A percentile compares a stretch with the other conserved stretches of the same genome.
These are phyloP conservation scores for Epistrophe eligans DNA, from an alignment of 2,888 invertebrate genomes.

Conservation along the genomic window DNA sequence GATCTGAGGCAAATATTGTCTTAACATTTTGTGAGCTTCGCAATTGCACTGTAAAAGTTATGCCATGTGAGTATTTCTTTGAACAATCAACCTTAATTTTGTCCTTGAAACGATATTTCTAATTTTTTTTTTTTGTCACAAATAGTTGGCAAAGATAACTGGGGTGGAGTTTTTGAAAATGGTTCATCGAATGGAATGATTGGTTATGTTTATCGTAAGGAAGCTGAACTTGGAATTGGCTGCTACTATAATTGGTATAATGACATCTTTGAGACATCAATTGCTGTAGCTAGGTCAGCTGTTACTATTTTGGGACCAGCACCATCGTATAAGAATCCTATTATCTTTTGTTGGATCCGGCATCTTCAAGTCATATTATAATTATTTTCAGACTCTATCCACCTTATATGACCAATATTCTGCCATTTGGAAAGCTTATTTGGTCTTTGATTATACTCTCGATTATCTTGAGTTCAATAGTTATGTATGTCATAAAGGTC, in stretches of 20 bases:
- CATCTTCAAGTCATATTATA: not conserved
- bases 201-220: constrained; percentile 81
- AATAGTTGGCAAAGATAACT: constrained; percentile 81
- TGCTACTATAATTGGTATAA: constrained; percentile 83
- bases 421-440: constrained; percentile 79
- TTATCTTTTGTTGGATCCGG: too few relatives aligned
- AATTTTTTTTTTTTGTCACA: not conserved
- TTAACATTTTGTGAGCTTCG: constrained; percentile 80
- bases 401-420: constrained; percentile 80
- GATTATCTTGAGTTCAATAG: constrained; percentile 78
- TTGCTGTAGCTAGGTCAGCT: constrained; percentile 81
- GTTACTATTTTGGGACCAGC: constrained; percentile 82
- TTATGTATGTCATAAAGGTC: constrained; percentile 78
- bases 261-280: constrained; percentile 81
- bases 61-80: constrained; percentile 80
- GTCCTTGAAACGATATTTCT: not conserved
- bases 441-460: constrained; percentile 79
- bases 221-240: constrained; percentile 81
- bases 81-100: not conserved
- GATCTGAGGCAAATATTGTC: constrained; percentile 81
- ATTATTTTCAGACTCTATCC: constrained; percentile 78
- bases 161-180: constrained; percentile 82
- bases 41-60: constrained; percentile 81
- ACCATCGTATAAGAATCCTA: constrained; percentile 79
- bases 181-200: constrained; percentile 81